phyloP scores from a whole-genome alignment of 2,888 invertebrate species.

The Phorcus lineatus region DNA sequence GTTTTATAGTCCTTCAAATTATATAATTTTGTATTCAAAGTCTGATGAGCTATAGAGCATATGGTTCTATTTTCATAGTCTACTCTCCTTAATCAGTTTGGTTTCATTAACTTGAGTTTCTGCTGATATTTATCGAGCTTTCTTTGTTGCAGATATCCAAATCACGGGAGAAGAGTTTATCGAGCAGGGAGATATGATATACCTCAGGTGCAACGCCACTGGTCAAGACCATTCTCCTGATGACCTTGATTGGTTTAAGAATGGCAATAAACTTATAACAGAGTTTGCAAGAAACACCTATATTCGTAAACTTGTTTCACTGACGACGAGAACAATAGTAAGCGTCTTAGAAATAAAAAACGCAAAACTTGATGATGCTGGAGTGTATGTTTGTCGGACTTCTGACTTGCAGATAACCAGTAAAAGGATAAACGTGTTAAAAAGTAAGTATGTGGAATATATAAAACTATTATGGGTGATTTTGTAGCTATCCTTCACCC shows the following conservation, averaged over 20 bases:
- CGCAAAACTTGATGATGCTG: constrained; percentile 50
- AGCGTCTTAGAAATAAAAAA: constrained; percentile 59
- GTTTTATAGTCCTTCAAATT: too few species aligned
- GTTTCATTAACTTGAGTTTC: too few species aligned
- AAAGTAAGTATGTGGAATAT: constrained; percentile 45
- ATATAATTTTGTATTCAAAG: too few species aligned
- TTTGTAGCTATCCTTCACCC: neutral
- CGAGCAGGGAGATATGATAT: constrained; percentile 54
- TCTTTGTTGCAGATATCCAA: constrained; percentile 45
- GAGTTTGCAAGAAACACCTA: constrained; percentile 34
- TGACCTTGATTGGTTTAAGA: constrained; percentile 65
- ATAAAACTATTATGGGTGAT: neutral
- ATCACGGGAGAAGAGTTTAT: constrained; percentile 50
- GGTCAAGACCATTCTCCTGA: constrained; percentile 56
- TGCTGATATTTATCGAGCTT: too few species aligned
- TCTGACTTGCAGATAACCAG: constrained; percentile 57
- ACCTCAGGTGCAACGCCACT: constrained; percentile 61
- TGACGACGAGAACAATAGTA: constrained; percentile 53
- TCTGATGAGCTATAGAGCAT: too few species aligned
- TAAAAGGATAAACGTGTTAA: constrained; percentile 54
- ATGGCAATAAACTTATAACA: constrained; percentile 48
- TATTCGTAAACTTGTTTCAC: constrained; percentile 49
- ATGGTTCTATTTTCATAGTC: too few species aligned
- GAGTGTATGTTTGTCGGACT: constrained; percentile 60
- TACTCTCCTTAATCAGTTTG: too few species aligned